A percentile compares a stretch with the other conserved stretches of the same genome.
Evolutionary conservation across 2,113 vertebrate genomes (phyloP).

Genomic region (Telmatochromis sp.): DNA sequence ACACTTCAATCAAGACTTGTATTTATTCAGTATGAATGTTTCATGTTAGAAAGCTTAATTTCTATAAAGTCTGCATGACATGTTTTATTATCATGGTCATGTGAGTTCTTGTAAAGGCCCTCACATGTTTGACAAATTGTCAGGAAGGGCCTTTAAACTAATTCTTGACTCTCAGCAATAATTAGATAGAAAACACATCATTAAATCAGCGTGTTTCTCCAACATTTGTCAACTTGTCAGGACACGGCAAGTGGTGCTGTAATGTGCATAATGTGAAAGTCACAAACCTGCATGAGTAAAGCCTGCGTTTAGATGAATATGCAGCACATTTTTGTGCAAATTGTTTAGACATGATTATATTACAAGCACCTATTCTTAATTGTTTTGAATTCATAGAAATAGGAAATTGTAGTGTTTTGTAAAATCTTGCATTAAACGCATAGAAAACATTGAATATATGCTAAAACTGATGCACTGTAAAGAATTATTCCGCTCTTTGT

Average conservation of each 20-base stretch:
- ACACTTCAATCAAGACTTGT: not conserved
- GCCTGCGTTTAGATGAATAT: not conserved
- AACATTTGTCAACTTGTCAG: constrained; percentile 69
- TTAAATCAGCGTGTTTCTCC: constrained; percentile 52
- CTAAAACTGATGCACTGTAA: constrained; percentile 5
- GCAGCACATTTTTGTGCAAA: not conserved
- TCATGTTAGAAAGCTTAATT: constrained; percentile 10
- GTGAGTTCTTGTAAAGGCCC: not conserved
- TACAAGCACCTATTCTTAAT: not conserved
- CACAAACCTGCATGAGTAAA: constrained; percentile 6
- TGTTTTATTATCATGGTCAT: constrained; percentile 21
- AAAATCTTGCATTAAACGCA: not conserved
- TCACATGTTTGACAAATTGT: constrained; percentile 42
- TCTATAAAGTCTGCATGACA: not conserved
- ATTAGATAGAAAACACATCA: constrained; percentile 64
- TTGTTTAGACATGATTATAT: not conserved
- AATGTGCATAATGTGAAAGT: constrained; percentile 25
- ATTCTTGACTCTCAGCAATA: constrained; percentile 46
- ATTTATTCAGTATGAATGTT: constrained; percentile 5
- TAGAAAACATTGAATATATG: not conserved
- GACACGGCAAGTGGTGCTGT: constrained; percentile 18
- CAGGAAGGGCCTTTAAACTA: constrained; percentile 35
- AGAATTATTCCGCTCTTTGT: not conserved
- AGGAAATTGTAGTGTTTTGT: not conserved
- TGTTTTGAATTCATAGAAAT: not conserved